Percentiles rank a stretch among this genome's conserved stretches.
Conservation (phyloP, 2,797 vertebrate species). For the Podarcis lilfordi region DNA sequence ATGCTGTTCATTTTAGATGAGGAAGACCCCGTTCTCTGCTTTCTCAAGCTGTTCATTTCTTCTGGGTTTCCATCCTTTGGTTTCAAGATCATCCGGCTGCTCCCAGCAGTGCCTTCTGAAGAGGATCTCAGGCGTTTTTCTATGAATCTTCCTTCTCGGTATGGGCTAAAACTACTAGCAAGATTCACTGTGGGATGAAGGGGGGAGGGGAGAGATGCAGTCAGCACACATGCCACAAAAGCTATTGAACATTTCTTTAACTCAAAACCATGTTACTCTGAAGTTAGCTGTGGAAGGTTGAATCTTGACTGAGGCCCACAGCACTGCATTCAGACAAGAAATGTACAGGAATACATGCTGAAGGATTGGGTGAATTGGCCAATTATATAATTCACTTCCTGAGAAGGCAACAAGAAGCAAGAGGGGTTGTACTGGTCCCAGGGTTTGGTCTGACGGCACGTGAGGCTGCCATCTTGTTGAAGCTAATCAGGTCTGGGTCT, state of each 20-base stretch:
- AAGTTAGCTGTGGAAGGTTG: not conserved
- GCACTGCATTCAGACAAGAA: not conserved
- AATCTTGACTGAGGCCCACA: not conserved
- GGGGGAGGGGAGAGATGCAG: not conserved
- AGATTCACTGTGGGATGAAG: slow-evolving; percentile 80
- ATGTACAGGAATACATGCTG: not conserved
- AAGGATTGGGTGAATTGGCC: not conserved
- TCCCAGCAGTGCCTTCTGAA: slow-evolving; percentile 93
- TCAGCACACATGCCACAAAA: not conserved
- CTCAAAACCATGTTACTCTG: not conserved
- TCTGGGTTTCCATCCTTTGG: slow-evolving; percentile 85
- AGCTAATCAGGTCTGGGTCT: not conserved
- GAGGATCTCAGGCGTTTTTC: slow-evolving; percentile 93
- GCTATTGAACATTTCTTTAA: not conserved
- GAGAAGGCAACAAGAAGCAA: not conserved
- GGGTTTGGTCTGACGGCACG: not conserved
- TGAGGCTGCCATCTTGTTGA: too few species aligned
- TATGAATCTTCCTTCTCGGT: slow-evolving; percentile 88
- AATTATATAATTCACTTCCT: not conserved
- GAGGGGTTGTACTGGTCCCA: too few species aligned
- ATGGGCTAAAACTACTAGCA: slow-evolving; percentile 91
- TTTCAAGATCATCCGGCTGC: slow-evolving; percentile 88
- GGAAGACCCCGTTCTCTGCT: slow-evolving; percentile 90
- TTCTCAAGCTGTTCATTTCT: slow-evolving; percentile 84
- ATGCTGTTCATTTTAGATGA: slow-evolving; percentile 97